Conservation (phyloP, 2,888 invertebrate species). For the Scotopteryx bipunctaria region DNA sequence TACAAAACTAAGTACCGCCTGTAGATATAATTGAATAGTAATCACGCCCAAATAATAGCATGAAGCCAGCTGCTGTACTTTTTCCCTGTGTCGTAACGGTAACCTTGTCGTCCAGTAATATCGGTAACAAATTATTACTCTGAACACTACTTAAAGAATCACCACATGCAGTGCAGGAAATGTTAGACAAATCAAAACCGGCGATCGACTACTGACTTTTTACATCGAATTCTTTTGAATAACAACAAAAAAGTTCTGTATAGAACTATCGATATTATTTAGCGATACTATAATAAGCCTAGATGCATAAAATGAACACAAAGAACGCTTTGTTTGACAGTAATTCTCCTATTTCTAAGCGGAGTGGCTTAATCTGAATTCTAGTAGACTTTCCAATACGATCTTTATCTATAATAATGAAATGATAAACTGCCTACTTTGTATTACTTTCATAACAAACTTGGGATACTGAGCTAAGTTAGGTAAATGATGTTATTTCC, state of each 20-base stretch:
- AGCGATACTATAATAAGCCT: slow-evolving; percentile 31
- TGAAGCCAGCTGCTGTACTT: slow-evolving; percentile 11
- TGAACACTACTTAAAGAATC: slow-evolving; percentile 39
- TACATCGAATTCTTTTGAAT: slow-evolving; percentile 14
- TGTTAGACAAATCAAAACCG: slow-evolving; percentile 27
- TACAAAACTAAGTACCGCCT: background rate
- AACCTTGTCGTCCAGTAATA: slow-evolving; percentile 65
- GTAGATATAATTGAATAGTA: slow-evolving; percentile 15
- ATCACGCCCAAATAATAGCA: slow-evolving; percentile 11
- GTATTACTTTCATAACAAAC: slow-evolving; percentile 24
- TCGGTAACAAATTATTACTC: slow-evolving; percentile 76
- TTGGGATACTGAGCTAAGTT: background rate
- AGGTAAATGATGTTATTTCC: slow-evolving; percentile 1
- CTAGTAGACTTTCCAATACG: slow-evolving; percentile 36
- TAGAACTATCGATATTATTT: slow-evolving; percentile 34
- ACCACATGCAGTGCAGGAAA: slow-evolving; percentile 37
- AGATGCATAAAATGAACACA: slow-evolving; percentile 39
- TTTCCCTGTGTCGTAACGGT: slow-evolving; percentile 57
- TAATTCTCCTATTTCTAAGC: slow-evolving; percentile 38
- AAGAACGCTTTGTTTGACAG: slow-evolving; percentile 40
- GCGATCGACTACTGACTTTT: slow-evolving; percentile 17
- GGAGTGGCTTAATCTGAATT: slow-evolving; percentile 37
- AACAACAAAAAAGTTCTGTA: slow-evolving; percentile 24
- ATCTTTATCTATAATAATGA: slow-evolving; percentile 39
- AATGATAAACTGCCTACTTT: slow-evolving; percentile 40